Base-by-base conservation (phyloP, 2,888 invertebrate species). In the Chromoteleia sp. region DNA sequence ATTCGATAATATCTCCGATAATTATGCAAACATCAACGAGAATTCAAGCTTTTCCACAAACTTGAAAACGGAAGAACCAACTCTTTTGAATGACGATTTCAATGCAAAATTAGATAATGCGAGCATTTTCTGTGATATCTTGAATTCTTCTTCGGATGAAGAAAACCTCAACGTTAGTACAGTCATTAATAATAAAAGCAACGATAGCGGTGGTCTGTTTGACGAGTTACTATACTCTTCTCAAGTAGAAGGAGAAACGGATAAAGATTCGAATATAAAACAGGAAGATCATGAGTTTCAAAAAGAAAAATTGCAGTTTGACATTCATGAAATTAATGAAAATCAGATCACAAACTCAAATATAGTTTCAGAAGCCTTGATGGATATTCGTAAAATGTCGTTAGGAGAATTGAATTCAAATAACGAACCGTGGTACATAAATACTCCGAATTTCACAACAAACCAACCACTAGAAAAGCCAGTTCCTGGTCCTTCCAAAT, bases 51-150 rank as follows among this genome's bases (percentile, higher is more conserved):
- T n/a, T 12, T 21, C 2, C 19, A 19, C 1, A 21, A 48, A 48
- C 17, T 2, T n/a, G 21, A 10, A 48, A n/a, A 33, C 8, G 2
- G 6, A n/a, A n/a, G n/a, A n/a, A n/a, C n/a, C n/a, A 19, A 41
- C 10, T 50, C 29, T 56, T 14, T 39, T 33, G 4, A 14, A 65
- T 3, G 58, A 75, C 15, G 30, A 30, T 2, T 75, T 41, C 5
- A 29, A 58, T 30, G 7, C n/a, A 8, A 8, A 58, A 19, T 50
- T 80, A 10, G 70, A 19, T 12, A 30, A 77, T 1, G 29, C 59
- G 4, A 52, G 75, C 2, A 56, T 45, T 29, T 86, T 86, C 19
- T 85, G 86, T 19, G 80, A 85, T 21, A 54, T 87, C 29, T 54
- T 87, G 14, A 48, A 83, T 5, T 84, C 85, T 6, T 73, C 75